phyloP scores from a whole-genome alignment of 1,140 invertebrate genomes.

The Drosophila asahinai region DNA sequence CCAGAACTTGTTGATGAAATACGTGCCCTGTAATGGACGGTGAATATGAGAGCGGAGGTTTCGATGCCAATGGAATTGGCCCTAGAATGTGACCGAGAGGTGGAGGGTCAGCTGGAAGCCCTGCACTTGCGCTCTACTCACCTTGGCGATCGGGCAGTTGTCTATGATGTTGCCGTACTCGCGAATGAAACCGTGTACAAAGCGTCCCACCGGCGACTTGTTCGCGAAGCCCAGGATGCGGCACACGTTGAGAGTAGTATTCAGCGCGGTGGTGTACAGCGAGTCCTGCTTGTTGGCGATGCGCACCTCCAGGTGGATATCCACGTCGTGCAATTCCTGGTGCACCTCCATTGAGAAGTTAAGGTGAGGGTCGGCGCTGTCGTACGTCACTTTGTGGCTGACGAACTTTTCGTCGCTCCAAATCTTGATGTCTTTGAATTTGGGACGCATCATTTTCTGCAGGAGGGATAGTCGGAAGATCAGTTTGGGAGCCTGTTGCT shows the following conservation, averaged over 20 bases:
- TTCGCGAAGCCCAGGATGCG: constrained; percentile 64
- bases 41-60: constrained; percentile 41
- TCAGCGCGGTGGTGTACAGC: constrained; percentile 56
- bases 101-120: constrained; percentile 9
- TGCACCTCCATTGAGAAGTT: constrained; percentile 75
- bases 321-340: constrained; percentile 67
- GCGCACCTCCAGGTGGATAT: constrained; percentile 62
- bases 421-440: constrained; percentile 69
- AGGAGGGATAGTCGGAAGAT: background rate
- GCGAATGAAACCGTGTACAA: constrained; percentile 65
- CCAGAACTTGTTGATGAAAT: constrained; percentile 80
- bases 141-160: constrained; percentile 72
- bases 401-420: constrained; percentile 79
- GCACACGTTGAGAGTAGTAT: constrained; percentile 74
- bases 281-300: constrained; percentile 69
- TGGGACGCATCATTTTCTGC: constrained; percentile 81
- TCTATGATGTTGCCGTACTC: constrained; percentile 77
- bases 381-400: constrained; percentile 68
- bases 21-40: constrained; percentile 76
- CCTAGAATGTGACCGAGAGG: constrained; percentile 51
- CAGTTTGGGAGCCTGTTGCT: background rate
- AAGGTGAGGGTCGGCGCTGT: constrained; percentile 72
- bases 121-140: constrained; percentile 24
- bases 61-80: constrained; percentile 54
- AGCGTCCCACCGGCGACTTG: constrained; percentile 70